Percentiles rank a stretch among this genome's conserved stretches.
These are phyloP conservation scores for Eueides isabella DNA, from an alignment of 1,140 invertebrate species.

Conservation along the genomic window DNA sequence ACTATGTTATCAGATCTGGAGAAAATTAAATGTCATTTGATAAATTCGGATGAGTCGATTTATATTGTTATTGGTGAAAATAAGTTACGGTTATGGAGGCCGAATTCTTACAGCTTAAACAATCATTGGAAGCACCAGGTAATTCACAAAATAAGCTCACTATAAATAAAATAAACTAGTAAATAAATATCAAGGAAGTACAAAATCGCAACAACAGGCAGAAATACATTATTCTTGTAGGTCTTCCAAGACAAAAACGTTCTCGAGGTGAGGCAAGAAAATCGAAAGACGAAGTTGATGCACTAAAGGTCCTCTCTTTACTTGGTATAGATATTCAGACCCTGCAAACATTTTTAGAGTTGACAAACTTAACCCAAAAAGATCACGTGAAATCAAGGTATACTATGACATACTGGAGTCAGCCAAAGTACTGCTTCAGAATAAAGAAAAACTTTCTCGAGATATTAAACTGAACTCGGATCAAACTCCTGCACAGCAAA, in stretches of 20 bases:
- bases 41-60: slow-evolving; percentile 18
- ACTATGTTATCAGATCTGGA: slow-evolving; percentile 22
- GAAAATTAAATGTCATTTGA: slow-evolving; percentile 29
- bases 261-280: slow-evolving; percentile 21
- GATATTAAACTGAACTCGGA: slow-evolving; percentile 22
- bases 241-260: slow-evolving; percentile 9
- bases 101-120: no score
- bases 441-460: slow-evolving; percentile 23
- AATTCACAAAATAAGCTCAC: no score
- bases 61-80: slow-evolving; percentile 21
- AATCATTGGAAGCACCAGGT: no score
- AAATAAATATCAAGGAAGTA: no score
- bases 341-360: slow-evolving; percentile 22
- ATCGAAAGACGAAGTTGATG: slow-evolving; percentile 24
- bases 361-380: slow-evolving; percentile 25
- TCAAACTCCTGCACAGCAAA: slow-evolving; percentile 32
- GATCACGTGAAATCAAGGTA: slow-evolving; percentile 20
- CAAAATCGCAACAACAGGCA: no score
- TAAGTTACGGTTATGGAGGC: slow-evolving; percentile 33
- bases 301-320: slow-evolving; percentile 23
- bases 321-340: slow-evolving; percentile 24
- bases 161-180: no score
- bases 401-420: slow-evolving; percentile 14
- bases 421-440: slow-evolving; percentile 23
- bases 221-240: slow-evolving; percentile 35